Conservation (phyloP, 1,140 invertebrate species). For the Grapholita molesta region DNA sequence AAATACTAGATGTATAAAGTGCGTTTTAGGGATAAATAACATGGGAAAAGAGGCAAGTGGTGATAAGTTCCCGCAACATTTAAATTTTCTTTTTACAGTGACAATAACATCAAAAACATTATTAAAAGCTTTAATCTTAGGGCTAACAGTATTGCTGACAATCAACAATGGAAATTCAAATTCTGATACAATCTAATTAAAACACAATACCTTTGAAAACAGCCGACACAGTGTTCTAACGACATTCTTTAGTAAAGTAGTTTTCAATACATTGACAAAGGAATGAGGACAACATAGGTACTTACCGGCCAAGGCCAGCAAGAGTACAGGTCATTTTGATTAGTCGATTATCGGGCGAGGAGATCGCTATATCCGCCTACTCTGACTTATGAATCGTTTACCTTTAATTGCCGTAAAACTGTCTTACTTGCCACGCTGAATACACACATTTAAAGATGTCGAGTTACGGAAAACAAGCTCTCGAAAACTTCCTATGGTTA, state of each 20-base stretch:
- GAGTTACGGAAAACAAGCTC: no score
- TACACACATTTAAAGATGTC: no score
- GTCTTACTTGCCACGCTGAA: no score
- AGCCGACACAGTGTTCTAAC: neutral
- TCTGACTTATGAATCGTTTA: neutral
- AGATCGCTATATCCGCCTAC: neutral
- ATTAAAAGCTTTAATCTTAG: neutral
- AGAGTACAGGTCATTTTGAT: neutral
- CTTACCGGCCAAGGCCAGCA: neutral
- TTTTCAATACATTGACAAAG: neutral
- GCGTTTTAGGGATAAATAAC: no score
- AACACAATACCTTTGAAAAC: neutral
- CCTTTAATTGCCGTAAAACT: conserved; percentile 2
- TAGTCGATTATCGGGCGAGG: neutral
- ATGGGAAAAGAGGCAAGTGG: no score
- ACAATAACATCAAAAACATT: neutral
- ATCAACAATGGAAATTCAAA: neutral
- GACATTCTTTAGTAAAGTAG: neutral
- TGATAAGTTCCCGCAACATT: no score
- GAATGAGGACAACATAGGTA: conserved; percentile 8
- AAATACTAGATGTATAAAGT: no score
- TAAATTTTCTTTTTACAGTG: no score
- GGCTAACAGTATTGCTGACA: neutral
- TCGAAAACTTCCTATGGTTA: no score
- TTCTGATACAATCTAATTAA: conserved; percentile 1